phyloP scores from a whole-genome alignment of 2,113 vertebrate genomes.

The Trichechus manatus region DNA sequence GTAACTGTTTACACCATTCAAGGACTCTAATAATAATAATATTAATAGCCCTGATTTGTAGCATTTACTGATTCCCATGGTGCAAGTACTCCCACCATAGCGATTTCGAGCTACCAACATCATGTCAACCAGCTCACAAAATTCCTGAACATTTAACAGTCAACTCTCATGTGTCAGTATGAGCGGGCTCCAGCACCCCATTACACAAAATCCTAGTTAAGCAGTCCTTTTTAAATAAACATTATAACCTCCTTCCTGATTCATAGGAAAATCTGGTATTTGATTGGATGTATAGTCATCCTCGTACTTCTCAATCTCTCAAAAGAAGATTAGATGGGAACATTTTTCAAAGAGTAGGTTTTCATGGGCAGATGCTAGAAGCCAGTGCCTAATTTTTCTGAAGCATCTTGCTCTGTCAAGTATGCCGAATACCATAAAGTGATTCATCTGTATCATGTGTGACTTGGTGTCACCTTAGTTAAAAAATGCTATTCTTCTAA shows the following conservation, averaged over 20 bases:
- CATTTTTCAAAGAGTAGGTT: constrained; percentile 44
- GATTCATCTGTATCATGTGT: constrained; percentile 28
- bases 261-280: constrained; percentile 34
- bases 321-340: neutral
- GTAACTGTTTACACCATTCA: too few species aligned
- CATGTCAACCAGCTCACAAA: constrained; percentile 1
- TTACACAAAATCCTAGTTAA: neutral
- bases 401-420: constrained; percentile 46
- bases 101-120: neutral
- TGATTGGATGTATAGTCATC: constrained; percentile 1
- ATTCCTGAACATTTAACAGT: neutral
- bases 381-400: constrained; percentile 15
- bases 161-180: neutral
- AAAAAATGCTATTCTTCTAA: constrained; percentile 40
- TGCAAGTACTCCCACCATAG: neutral
- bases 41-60: neutral
- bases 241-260: neutral
- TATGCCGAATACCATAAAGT: neutral
- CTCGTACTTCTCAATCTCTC: neutral
- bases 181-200: neutral
- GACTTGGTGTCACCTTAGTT: constrained; percentile 52
- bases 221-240: constrained; percentile 21
- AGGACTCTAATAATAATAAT: neutral
- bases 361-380: neutral
- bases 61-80: neutral